Evolutionary conservation across 53 echinoderm and acorn worm species (phyloP).

Genomic region (Apostichopus leukothele): DNA sequence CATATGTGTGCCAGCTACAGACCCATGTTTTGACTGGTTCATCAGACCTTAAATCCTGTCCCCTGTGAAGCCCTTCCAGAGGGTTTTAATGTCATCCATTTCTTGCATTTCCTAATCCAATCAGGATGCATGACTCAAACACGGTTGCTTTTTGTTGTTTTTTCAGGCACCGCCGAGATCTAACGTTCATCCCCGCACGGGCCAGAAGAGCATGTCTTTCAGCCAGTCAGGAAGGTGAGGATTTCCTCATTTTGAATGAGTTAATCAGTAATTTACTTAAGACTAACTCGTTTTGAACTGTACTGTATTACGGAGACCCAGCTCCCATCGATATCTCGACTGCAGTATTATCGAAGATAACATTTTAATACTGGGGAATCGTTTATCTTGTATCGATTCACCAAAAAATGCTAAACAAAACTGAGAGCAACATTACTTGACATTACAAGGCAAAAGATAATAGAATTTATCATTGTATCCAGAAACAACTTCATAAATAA

Average conservation of each 20-base stretch:
- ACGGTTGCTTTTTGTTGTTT: slow-evolving; percentile 16
- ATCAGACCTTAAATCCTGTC: slow-evolving; percentile 41
- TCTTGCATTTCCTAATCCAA: slow-evolving; percentile 26
- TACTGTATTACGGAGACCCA: too few relatives aligned
- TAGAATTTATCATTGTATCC: too few relatives aligned
- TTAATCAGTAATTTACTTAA: not conserved
- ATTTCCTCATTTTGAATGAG: slow-evolving; percentile 10
- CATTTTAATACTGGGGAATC: too few relatives aligned
- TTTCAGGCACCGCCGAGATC: slow-evolving; percentile 27
- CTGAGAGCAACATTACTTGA: too few relatives aligned
- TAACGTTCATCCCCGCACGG: slow-evolving; percentile 9
- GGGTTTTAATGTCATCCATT: not conserved
- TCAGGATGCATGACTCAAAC: slow-evolving; percentile 34
- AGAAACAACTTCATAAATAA: too few relatives aligned
- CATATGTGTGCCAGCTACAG: not conserved
- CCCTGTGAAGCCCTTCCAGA: slow-evolving; percentile 25
- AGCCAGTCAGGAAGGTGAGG: slow-evolving; percentile 35
- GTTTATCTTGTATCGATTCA: too few relatives aligned
- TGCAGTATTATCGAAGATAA: too few relatives aligned
- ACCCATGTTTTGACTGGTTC: slow-evolving; percentile 24
- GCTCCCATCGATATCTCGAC: too few relatives aligned
- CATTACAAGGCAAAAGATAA: too few relatives aligned
- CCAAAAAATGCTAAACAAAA: too few relatives aligned
- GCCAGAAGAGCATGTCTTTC: slow-evolving; percentile 41
- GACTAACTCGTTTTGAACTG: not conserved